These are phyloP conservation scores for Pangasianodon hypophthalmus DNA, from an alignment of 2,113 vertebrate species.

Conservation along the genomic window DNA sequence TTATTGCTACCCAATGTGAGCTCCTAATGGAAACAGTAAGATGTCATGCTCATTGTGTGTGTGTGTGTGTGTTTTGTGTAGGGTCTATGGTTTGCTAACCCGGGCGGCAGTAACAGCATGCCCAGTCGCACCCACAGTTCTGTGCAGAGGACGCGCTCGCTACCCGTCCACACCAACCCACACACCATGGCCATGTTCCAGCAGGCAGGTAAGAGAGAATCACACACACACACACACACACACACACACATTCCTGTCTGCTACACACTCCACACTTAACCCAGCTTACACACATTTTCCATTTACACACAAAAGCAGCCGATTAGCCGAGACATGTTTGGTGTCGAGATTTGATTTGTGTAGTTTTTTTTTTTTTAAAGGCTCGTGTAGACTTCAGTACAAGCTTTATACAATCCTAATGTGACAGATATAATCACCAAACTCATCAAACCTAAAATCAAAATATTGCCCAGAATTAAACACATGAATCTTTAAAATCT, in stretches of 20 bases:
- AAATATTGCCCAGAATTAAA: not conserved
- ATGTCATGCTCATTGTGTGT: slow-evolving; percentile 13
- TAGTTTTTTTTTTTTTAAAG: not conserved
- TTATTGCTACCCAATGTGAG: not conserved
- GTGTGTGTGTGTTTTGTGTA: slow-evolving; percentile 59
- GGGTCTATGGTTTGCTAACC: slow-evolving; percentile 98
- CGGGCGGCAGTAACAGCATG: slow-evolving; percentile 97
- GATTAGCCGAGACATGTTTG: not conserved
- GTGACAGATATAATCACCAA: not conserved
- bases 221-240: slow-evolving; percentile 12
- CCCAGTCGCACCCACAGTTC: slow-evolving; percentile 96
- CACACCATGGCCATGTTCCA: slow-evolving; percentile 95
- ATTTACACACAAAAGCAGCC: too few species aligned
- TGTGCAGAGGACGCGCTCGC: slow-evolving; percentile 93
- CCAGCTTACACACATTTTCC: not conserved
- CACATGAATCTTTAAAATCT: not conserved
- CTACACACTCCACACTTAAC: slow-evolving; percentile 4
- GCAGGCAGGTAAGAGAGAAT: slow-evolving; percentile 81
- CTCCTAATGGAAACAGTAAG: slow-evolving; percentile 54
- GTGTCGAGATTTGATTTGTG: not conserved
- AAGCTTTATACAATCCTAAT: too few species aligned
- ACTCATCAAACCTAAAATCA: not conserved
- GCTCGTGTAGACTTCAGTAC: not conserved
- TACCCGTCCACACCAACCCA: slow-evolving; percentile 93
- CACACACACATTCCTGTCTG: slow-evolving; percentile 8